These are phyloP conservation scores for Morpho helenor DNA, from an alignment of 2,888 invertebrate species.

Conservation along the genomic window DNA sequence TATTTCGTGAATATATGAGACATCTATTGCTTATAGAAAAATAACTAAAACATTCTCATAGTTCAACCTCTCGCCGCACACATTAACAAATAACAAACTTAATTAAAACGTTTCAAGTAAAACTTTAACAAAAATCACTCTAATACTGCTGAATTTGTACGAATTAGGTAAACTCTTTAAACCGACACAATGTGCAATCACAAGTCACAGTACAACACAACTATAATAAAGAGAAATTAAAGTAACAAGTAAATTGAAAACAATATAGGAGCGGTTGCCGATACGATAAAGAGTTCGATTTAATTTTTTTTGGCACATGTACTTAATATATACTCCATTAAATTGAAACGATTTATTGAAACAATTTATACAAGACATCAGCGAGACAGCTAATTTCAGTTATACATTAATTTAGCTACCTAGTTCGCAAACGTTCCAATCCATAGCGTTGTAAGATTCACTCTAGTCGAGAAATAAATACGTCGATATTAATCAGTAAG, in stretches of 20 bases:
- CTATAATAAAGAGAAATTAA: slow-evolving; percentile 19
- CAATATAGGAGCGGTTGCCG: slow-evolving; percentile 23
- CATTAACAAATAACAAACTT: slow-evolving; percentile 75
- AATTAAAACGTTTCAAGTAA: slow-evolving; percentile 72
- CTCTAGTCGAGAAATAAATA: slow-evolving; percentile 21
- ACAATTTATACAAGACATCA: slow-evolving; percentile 15
- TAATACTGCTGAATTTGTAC: slow-evolving; percentile 79
- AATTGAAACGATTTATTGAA: slow-evolving; percentile 20
- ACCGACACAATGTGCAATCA: slow-evolving; percentile 53
- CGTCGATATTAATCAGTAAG: slow-evolving; percentile 31
- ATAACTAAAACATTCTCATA: slow-evolving; percentile 21
- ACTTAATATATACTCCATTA: slow-evolving; percentile 36
- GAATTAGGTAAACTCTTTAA: slow-evolving; percentile 66
- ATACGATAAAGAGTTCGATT: slow-evolving; percentile 30
- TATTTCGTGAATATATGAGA: slow-evolving; percentile 22
- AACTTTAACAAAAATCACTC: slow-evolving; percentile 78
- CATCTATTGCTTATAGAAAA: slow-evolving; percentile 23
- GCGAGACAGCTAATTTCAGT: slow-evolving; percentile 29
- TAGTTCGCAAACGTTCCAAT: slow-evolving; percentile 15
- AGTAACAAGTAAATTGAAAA: slow-evolving; percentile 12
- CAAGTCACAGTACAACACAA: slow-evolving; percentile 51
- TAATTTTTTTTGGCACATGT: slow-evolving; percentile 66
- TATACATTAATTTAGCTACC: slow-evolving; percentile 13
- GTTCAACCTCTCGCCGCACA: slow-evolving; percentile 38
- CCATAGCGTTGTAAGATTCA: slow-evolving; percentile 10